A percentile compares a stretch with the other conserved stretches of the same genome.
Evolutionary conservation across 2,113 vertebrate species (phyloP).

Genomic region (Haplotaxodon microlepis): DNA sequence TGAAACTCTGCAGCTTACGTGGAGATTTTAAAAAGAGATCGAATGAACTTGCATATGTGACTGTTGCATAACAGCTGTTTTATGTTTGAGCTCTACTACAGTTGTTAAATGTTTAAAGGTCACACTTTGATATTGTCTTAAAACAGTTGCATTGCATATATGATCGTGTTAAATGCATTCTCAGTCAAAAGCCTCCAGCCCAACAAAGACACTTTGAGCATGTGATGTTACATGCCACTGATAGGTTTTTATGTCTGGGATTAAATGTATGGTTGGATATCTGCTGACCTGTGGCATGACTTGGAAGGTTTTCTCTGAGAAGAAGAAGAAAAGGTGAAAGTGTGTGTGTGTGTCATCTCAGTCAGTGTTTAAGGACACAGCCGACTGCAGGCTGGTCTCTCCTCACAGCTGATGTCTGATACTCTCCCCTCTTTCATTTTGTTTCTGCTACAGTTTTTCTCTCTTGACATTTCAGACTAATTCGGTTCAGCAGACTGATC

Average conservation of each 20-base stretch:
- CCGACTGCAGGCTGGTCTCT: conserved; percentile 11
- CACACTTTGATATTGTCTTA: background rate
- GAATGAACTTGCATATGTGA: background rate
- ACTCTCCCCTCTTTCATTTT: conserved; percentile 27
- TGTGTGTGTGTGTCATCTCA: background rate
- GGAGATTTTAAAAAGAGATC: background rate
- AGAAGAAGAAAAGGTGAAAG: background rate
- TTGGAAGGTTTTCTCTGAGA: background rate
- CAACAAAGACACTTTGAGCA: background rate
- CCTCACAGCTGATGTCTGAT: conserved; percentile 35
- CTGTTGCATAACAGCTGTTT: background rate
- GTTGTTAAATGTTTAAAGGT: background rate
- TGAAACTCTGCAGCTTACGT: background rate
- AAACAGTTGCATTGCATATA: background rate
- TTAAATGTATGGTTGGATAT: background rate
- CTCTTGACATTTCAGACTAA: conserved; percentile 53
- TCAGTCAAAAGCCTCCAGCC: background rate
- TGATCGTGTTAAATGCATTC: background rate
- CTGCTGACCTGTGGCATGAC: background rate
- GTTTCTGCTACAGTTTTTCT: conserved; percentile 34
- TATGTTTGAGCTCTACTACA: background rate
- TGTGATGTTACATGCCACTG: background rate
- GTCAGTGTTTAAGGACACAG: conserved; percentile 22
- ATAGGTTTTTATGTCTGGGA: background rate
- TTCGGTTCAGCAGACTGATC: conserved; percentile 44